Evolutionary conservation across 2,888 invertebrate species (phyloP), one percentile per base, ranked within the genome.

Genomic region (Hypsopygia costalis): DNA sequence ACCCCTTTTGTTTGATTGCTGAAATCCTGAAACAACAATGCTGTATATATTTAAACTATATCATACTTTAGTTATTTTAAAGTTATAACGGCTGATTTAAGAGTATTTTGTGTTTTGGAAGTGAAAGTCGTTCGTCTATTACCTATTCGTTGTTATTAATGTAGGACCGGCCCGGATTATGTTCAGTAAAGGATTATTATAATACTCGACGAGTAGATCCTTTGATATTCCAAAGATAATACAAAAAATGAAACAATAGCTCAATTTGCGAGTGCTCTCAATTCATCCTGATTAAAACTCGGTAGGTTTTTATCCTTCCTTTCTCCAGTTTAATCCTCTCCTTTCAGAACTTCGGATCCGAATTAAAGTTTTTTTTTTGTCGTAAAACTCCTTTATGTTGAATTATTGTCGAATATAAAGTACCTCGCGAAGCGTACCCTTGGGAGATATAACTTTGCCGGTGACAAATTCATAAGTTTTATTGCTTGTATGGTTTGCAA

Each of bases 331-430:
- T 4, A 25, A 4, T 6, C 25, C 6, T 3, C 4, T 11, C 36
- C 36, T 30, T 37, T 37, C 30, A 21, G 11, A 22, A 37, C 21
- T 37, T 37, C 9, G 22, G 22, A 37, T 37, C 10, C 11, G 32
- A 37, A 31, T 37, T 37, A 37, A 37, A 21, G 25, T 25, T 25
- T 25, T 25, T 37, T n/a, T 37, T 30, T 35, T 30, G 30, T 30
- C 36, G 8, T 25, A 37, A 37, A 37, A 37, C 30, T 37, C 10
- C 36, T 37, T 31, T 11, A 28, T 30, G 20, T 11, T 37, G 36
- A 37, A 37, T 37, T 37, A 37, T 37, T 37, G 21, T 37, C 30
- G 31, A 37, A 37, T 37, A 37, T 21, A 37, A 37, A 30, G 20
- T 22, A 20, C 20, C 30, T 37, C 36, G 12, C 30, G 20, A 30